phyloP scores from a whole-genome alignment of 2,113 vertebrate species.

The Phodopus roborovskii region DNA sequence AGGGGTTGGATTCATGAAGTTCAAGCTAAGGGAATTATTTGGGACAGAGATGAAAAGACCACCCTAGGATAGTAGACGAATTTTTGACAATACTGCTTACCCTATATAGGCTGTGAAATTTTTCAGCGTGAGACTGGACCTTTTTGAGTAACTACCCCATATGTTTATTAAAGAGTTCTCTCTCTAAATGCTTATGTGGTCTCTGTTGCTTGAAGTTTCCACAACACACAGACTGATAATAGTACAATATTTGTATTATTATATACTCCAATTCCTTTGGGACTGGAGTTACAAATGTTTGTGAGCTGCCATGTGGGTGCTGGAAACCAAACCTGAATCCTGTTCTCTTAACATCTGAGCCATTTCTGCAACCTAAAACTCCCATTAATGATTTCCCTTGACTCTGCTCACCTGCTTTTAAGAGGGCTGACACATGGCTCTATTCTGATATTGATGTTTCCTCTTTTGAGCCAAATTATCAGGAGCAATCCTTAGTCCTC shows the following conservation, averaged over 20 bases:
- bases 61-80: not conserved
- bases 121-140: not conserved
- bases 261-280: not conserved
- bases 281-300: not conserved
- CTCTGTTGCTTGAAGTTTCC: not conserved
- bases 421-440: not conserved
- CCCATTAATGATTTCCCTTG: not conserved
- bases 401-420: not conserved
- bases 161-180: not conserved
- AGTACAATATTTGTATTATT: not conserved
- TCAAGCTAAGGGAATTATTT: not conserved
- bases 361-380: not conserved
- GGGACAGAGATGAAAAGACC: not conserved
- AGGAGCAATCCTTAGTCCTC: no score
- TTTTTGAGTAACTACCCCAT: not conserved
- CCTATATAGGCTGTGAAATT: not conserved
- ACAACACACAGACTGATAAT: not conserved
- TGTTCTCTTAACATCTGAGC: not conserved
- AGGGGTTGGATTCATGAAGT: not conserved
- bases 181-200: not conserved
- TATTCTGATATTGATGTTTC: not conserved
- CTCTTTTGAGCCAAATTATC: not conserved
- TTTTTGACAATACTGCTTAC: not conserved
- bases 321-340: not conserved
- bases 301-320: not conserved